Conservation (phyloP, 2,797 vertebrate species). For the Masticophis lateralis region DNA sequence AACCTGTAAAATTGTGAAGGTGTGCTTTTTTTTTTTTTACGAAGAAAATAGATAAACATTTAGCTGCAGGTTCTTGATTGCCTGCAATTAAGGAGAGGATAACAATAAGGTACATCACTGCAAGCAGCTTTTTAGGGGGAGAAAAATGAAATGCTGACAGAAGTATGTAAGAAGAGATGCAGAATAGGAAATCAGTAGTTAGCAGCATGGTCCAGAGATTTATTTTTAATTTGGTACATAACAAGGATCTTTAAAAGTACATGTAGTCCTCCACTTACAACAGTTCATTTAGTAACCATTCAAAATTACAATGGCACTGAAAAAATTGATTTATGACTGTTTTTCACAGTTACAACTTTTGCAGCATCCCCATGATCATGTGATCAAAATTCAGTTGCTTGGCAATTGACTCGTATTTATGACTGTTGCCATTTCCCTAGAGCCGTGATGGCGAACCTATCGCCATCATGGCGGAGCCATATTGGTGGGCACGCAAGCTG, state of each 20-base stretch:
- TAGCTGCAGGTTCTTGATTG: not conserved
- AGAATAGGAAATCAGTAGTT: not conserved
- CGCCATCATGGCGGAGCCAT: no score
- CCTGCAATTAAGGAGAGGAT: not conserved
- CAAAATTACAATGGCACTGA: not conserved
- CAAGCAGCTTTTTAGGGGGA: not conserved
- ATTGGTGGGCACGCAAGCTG: no score
- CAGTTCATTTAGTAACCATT: not conserved
- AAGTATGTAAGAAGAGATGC: not conserved
- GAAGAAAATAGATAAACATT: not conserved
- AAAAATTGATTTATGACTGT: not conserved
- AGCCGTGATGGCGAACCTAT: no score
- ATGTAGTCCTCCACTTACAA: not conserved
- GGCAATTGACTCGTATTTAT: not conserved
- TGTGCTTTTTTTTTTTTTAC: constrained; percentile 7
- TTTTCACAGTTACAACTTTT: not conserved
- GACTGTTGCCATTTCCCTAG: not conserved
- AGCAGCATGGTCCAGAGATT: not conserved
- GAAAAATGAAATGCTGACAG: not conserved
- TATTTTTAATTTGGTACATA: not conserved
- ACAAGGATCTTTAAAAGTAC: not conserved
- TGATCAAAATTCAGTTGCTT: not conserved
- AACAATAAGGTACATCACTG: not conserved
- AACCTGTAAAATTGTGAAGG: not conserved
- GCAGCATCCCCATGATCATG: not conserved